phyloP scores from a whole-genome alignment of 2,888 invertebrate genomes.

The Parnassius apollo region DNA sequence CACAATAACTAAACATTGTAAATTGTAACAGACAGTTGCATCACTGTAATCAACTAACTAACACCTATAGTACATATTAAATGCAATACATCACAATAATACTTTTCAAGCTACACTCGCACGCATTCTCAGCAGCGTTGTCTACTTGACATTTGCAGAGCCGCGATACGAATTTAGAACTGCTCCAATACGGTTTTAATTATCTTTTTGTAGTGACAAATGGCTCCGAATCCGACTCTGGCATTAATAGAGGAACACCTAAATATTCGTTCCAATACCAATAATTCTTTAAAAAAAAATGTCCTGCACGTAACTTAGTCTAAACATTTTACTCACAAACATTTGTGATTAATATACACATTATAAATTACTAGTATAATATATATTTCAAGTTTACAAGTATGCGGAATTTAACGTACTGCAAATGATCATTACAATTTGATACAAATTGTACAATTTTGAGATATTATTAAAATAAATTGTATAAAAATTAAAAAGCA shows the following conservation, averaged over 20 bases:
- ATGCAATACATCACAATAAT: background rate
- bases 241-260: background rate
- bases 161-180: slow-evolving; percentile 37
- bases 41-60: background rate
- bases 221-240: background rate
- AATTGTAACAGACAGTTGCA: background rate
- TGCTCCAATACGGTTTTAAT: slow-evolving; percentile 22
- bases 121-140: background rate
- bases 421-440: no score
- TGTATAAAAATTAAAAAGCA: no score
- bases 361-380: no score
- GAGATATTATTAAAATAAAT: no score
- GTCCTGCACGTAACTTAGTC: no score
- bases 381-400: no score
- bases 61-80: background rate
- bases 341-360: no score
- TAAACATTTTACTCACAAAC: no score
- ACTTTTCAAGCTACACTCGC: background rate
- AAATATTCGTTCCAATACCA: no score
- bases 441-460: no score
- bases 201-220: slow-evolving; percentile 12
- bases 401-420: no score
- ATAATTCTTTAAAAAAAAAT: no score
- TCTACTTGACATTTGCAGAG: slow-evolving; percentile 39
- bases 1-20: slow-evolving; percentile 36